Conservation (phyloP, 2,797 vertebrate genomes). For the Rhinogobio ventralis region DNA sequence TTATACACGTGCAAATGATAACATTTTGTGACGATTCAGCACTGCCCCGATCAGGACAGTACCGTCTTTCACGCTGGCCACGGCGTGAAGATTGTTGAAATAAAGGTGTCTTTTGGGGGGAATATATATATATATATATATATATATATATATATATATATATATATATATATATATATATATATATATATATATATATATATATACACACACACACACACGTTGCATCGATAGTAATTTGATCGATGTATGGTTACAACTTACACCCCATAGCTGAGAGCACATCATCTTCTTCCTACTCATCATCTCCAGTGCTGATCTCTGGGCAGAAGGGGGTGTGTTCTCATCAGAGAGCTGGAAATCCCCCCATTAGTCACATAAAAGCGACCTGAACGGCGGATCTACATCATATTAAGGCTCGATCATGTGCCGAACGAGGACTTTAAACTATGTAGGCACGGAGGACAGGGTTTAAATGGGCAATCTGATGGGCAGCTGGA, state of each 20-base stretch:
- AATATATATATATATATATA: too few species aligned
- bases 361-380: conserved; percentile 71
- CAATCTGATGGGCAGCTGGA: conserved; percentile 89
- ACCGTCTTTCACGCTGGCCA: too few species aligned
- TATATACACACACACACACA: too few species aligned
- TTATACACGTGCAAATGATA: too few species aligned
- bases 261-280: conserved; percentile 13
- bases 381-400: conserved; percentile 48
- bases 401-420: conserved; percentile 27
- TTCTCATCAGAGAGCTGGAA: conserved; percentile 65
- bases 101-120: too few species aligned
- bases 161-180: too few species aligned
- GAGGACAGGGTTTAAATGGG: conserved; percentile 81
- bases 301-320: conserved; percentile 48
- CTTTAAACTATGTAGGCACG: conserved; percentile 64
- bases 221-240: too few species aligned
- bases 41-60: too few species aligned
- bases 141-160: too few species aligned
- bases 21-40: too few species aligned
- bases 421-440: conserved; percentile 1
- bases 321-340: conserved; percentile 54
- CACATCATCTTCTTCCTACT: not conserved
- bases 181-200: too few species aligned
- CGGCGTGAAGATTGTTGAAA: too few species aligned
- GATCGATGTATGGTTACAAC: not conserved